phyloP scores from a whole-genome alignment of 2,113 vertebrate genomes.

The Lepidothrix coronata region DNA sequence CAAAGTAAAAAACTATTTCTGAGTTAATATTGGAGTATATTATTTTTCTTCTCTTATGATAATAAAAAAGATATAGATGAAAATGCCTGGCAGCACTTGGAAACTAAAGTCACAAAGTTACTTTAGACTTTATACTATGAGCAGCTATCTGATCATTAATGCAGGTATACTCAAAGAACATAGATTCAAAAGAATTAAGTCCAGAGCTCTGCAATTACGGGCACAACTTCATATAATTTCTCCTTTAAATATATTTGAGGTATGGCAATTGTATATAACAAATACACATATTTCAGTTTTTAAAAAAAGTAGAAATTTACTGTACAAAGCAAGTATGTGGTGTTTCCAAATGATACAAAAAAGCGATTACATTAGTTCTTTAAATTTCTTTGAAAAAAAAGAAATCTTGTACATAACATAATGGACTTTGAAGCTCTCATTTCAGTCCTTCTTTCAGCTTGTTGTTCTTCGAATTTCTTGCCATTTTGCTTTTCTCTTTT shows the following conservation, averaged over 20 bases:
- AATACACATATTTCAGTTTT: background rate
- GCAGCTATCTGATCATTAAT: background rate
- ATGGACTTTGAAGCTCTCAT: background rate
- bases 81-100: background rate
- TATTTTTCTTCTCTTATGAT: background rate
- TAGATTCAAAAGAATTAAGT: background rate
- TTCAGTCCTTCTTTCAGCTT: background rate
- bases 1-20: background rate
- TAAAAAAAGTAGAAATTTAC: background rate
- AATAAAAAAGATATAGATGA: background rate
- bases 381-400: background rate
- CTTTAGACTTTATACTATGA: background rate
- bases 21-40: background rate
- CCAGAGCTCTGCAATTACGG: background rate
- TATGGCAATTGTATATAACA: background rate
- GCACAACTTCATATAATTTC: background rate
- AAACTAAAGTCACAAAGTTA: background rate
- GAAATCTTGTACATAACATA: background rate
- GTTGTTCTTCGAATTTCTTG: conserved; percentile 38
- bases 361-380: background rate
- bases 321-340: background rate
- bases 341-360: background rate
- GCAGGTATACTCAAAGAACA: background rate
- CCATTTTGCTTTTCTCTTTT: conserved; percentile 35
- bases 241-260: background rate